Percentiles rank a stretch among this genome's conserved stretches.
Evolutionary conservation across 2,888 invertebrate species (phyloP).

Genomic region (Druceiella hillmani): DNA sequence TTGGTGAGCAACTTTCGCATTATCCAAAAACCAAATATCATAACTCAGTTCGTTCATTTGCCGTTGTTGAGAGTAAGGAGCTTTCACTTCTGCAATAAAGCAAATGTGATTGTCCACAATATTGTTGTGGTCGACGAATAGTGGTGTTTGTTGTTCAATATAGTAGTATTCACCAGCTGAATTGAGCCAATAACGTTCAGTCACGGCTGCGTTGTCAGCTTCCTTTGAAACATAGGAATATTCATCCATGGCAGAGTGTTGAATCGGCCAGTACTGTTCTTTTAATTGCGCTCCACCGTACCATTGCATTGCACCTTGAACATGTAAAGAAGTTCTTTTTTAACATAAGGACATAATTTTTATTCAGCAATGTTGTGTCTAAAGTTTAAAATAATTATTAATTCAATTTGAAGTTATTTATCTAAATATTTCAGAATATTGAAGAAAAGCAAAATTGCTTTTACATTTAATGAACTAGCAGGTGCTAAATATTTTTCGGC

Average conservation of each 20-base stretch:
- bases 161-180: slow-evolving; percentile 63
- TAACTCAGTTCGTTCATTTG: slow-evolving; percentile 48
- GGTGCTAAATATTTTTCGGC: too few species aligned
- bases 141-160: slow-evolving; percentile 57
- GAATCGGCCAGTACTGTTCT: slow-evolving; percentile 57
- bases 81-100: slow-evolving; percentile 49
- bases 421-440: too few species aligned
- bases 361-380: too few species aligned
- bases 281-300: slow-evolving; percentile 61
- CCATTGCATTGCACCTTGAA: slow-evolving; percentile 52
- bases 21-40: slow-evolving; percentile 52
- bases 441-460: too few species aligned
- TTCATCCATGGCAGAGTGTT: slow-evolving; percentile 45
- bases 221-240: slow-evolving; percentile 52
- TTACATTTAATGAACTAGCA: too few species aligned
- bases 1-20: slow-evolving; percentile 58
- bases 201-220: slow-evolving; percentile 49
- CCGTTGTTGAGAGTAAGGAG: slow-evolving; percentile 47
- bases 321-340: slow-evolving; percentile 3
- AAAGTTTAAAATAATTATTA: too few species aligned
- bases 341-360: neutral
- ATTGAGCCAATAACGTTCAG: slow-evolving; percentile 68
- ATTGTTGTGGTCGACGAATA: slow-evolving; percentile 66
- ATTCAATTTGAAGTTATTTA: too few species aligned
- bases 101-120: slow-evolving; percentile 49